A percentile compares a stretch with the other conserved stretches of the same genome.
Evolutionary conservation across 2,113 vertebrate genomes (phyloP).

Genomic region (Hydropotes inermis): DNA sequence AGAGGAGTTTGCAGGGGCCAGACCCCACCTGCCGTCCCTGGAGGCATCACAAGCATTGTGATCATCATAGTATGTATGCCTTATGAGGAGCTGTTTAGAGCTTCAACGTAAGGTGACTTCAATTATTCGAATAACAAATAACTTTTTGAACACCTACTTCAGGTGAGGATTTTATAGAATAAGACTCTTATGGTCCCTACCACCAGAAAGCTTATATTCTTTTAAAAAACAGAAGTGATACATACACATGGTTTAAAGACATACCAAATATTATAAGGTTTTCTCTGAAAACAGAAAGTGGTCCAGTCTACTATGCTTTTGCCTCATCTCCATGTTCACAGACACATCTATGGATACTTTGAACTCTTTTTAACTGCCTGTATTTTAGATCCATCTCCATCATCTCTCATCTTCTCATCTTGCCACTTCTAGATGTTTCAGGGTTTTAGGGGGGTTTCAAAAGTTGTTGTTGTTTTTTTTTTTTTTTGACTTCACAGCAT

Average conservation of each 20-base stretch:
- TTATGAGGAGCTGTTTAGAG: not conserved
- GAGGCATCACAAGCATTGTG: not conserved
- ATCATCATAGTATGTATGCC: not conserved
- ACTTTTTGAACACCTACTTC: not conserved
- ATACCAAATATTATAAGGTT: not conserved
- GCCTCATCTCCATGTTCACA: not conserved
- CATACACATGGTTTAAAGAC: not conserved
- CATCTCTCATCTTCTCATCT: not conserved
- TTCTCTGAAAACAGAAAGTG: not conserved
- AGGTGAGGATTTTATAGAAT: not conserved
- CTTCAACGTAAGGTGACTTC: not conserved
- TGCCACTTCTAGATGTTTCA: not conserved
- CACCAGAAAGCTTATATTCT: not conserved
- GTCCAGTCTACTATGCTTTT: not conserved
- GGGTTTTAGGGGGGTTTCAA: not conserved
- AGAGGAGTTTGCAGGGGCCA: not conserved
- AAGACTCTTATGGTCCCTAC: not conserved
- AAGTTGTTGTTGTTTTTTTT: too few species aligned
- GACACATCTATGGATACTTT: not conserved
- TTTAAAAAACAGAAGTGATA: not conserved
- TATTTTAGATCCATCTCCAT: conserved; percentile 3
- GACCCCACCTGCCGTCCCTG: not conserved
- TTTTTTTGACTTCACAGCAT: not conserved
- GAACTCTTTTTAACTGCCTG: not conserved
- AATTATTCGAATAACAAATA: not conserved